Evolutionary conservation across 2,113 vertebrate species (phyloP), one percentile per base, ranked within the genome.

Genomic region (Vulpes lagopus): DNA sequence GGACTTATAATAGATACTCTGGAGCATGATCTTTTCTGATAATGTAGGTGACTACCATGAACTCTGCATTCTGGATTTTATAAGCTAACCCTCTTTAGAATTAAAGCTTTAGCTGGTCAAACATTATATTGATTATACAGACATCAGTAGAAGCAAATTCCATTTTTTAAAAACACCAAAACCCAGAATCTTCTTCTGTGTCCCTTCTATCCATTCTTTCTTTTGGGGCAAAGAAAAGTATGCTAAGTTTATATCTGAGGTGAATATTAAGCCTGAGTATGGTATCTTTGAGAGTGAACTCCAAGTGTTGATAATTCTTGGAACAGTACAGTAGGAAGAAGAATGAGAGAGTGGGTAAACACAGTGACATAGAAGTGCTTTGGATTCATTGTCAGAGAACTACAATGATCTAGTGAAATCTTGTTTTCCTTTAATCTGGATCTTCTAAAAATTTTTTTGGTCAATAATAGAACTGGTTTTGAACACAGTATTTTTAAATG

Each of bases 101-200:
- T 86, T 85, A 93, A 86, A 93, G 49, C 14, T 57, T 95, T 90
- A 73, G 43, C n/a, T 67, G 3, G 19, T 43, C 14, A 85, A 83
- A 89, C 71, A 89, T 79, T 57, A 79, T 67, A 90, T 38, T 95
- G 57, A 80, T 90, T 90, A 74, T 89, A 73, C 4, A 90, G 71
- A 73, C 71, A 62, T 38, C 20, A 8, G n/a, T 57, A 67, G 49
- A 95, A 93, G 62, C 30, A 57, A 83, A 69, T 89, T 92, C 25
- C 38, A 38, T 71, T 80, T 74, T 71, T 91, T 73, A 55, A 20
- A 57, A 92, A 55, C 60, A 78, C 30, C 11, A 89, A 15, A 89
- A 89, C 23, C 22, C 59, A 57, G 53, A 74, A 80, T 96, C 65
- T 80, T 23, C 22, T 83, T 94, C 51, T 79, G 49, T 57, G 19